phyloP scores from a whole-genome alignment of 2,888 invertebrate genomes.

The Piscicola geometra region DNA sequence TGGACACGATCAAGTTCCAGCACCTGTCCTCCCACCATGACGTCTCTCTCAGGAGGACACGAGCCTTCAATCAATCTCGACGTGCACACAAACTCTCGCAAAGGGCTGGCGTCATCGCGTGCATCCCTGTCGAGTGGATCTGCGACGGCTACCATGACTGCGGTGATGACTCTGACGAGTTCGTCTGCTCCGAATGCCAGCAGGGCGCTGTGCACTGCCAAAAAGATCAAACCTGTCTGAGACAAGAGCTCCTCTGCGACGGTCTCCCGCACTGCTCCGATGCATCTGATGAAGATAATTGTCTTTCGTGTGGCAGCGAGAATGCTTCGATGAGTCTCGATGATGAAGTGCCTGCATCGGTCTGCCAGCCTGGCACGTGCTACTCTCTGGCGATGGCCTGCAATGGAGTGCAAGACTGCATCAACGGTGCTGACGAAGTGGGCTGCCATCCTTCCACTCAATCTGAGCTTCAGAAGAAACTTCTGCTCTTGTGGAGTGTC shows the following conservation, averaged over 20 bases:
- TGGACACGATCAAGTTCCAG: not conserved
- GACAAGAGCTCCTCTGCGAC: not conserved
- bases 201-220: not conserved
- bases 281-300: not conserved
- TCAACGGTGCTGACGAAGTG: not conserved
- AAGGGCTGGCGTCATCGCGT: not conserved
- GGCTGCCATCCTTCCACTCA: no score
- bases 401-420: not conserved
- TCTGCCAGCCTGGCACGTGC: not conserved
- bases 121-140: slow-evolving; percentile 6
- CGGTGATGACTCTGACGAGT: slow-evolving; percentile 6
- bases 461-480: not conserved
- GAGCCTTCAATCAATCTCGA: not conserved
- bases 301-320: not conserved
- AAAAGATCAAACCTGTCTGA: not conserved
- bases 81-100: not conserved
- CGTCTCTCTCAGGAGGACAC: no score
- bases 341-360: no score
- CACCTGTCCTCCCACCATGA: not conserved
- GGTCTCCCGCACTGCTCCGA: not conserved
- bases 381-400: not conserved
- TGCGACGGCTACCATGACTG: slow-evolving; percentile 30
- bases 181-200: not conserved
- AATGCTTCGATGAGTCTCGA: not conserved
- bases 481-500: not conserved